Percentiles rank a stretch among this genome's conserved stretches.
phyloP scores from a whole-genome alignment of 2,888 invertebrate genomes.

The Ypsolopha sequella region DNA sequence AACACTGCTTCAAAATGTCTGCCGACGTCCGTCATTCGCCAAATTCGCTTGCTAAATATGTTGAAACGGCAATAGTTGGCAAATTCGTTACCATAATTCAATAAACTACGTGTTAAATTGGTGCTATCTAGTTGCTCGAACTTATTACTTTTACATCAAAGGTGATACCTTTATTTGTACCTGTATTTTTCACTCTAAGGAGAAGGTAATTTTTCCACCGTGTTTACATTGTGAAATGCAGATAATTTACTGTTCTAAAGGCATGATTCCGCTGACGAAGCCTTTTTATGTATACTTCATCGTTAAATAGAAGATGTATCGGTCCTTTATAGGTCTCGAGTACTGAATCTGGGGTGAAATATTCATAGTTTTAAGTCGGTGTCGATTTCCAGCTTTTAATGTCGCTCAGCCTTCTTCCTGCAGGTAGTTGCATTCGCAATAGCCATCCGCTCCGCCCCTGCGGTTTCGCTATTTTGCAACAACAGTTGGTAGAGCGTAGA shows the following conservation, averaged over 20 bases:
- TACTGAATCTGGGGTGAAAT: no score
- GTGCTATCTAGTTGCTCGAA: conserved; percentile 23
- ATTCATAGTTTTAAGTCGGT: neutral
- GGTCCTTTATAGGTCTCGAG: no score
- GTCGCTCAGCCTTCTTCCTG: neutral
- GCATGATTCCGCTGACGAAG: conserved; percentile 44
- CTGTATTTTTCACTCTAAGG: neutral
- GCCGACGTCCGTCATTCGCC: conserved; percentile 33
- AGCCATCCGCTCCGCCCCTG: conserved; percentile 11
- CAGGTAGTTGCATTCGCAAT: neutral
- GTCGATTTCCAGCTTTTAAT: neutral
- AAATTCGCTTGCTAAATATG: conserved; percentile 49
- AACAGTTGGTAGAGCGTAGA: conserved; percentile 63
- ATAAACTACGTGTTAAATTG: conserved; percentile 49
- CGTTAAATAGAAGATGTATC: neutral
- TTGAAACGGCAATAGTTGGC: conserved; percentile 60
- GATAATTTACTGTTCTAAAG: conserved; percentile 21
- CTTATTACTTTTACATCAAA: conserved; percentile 15
- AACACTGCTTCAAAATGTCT: conserved; percentile 24
- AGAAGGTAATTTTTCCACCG: conserved; percentile 9
- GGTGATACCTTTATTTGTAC: neutral
- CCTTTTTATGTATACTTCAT: conserved; percentile 32
- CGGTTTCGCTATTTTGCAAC: conserved; percentile 47
- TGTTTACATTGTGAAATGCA: conserved; percentile 61
- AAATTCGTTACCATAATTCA: conserved; percentile 35